A percentile compares a stretch with the other conserved stretches of the same genome.
Conservation (phyloP, 1,140 invertebrate species). For the Zophobas morio region DNA sequence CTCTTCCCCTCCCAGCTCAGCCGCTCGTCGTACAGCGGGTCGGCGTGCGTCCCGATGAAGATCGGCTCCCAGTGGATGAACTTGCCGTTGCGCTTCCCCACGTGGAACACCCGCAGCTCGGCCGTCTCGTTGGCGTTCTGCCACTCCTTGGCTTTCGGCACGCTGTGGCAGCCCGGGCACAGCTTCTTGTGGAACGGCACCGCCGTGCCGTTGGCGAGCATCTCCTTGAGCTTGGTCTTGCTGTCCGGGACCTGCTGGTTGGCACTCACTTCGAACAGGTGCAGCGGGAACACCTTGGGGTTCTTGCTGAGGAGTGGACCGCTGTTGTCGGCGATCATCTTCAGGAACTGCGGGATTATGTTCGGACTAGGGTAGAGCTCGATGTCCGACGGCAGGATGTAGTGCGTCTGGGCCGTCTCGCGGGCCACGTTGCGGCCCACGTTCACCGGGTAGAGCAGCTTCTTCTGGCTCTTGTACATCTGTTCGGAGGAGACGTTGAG, state of each 20-base stretch:
- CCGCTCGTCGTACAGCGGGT: conserved; percentile 91
- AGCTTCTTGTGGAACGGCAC: conserved; percentile 94
- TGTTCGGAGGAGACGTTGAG: conserved; percentile 74
- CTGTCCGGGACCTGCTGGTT: conserved; percentile 79
- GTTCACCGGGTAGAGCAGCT: conserved; percentile 89
- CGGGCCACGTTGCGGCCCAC: conserved; percentile 89
- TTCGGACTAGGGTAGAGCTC: conserved; percentile 90
- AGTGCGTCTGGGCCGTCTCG: conserved; percentile 85
- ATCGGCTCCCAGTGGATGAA: conserved; percentile 93
- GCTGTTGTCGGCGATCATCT: conserved; percentile 84
- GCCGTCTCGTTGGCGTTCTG: conserved; percentile 78
- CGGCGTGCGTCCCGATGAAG: conserved; percentile 88
- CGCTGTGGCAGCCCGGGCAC: conserved; percentile 89
- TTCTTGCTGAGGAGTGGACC: conserved; percentile 76
- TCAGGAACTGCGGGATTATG: conserved; percentile 82
- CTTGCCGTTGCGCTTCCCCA: conserved; percentile 84
- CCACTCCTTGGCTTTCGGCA: conserved; percentile 90
- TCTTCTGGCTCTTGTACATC: conserved; percentile 85
- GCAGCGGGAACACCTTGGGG: conserved; percentile 85
- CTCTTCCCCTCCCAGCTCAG: conserved; percentile 92
- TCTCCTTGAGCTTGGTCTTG: conserved; percentile 82
- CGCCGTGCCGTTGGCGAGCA: conserved; percentile 83
- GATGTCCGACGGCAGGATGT: conserved; percentile 89
- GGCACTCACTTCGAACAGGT: conserved; percentile 87
- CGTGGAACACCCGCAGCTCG: conserved; percentile 85